These are phyloP conservation scores for Tipula helvola DNA, from an alignment of 2,888 invertebrate genomes.

Conservation along the genomic window DNA sequence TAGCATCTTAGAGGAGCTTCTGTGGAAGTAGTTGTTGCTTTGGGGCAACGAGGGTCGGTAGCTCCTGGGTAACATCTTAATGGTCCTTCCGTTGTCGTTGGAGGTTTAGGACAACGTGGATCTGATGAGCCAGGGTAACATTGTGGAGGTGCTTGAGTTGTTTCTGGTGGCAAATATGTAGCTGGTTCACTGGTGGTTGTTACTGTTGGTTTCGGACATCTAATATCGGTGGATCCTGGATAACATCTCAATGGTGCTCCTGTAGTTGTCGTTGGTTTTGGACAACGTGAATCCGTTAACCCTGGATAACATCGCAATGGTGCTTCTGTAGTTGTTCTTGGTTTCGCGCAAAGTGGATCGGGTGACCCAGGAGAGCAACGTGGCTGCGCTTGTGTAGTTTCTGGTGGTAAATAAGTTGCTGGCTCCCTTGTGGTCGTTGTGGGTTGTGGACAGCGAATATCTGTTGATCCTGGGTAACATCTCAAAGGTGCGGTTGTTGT, in stretches of 20 bases:
- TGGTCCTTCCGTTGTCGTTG: slow-evolving; percentile 19
- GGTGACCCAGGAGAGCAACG: slow-evolving; percentile 22
- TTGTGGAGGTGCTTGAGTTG: slow-evolving; percentile 15
- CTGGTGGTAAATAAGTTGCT: too few species aligned
- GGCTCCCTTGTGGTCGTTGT: not conserved
- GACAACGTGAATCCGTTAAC: slow-evolving; percentile 27
- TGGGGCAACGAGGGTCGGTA: slow-evolving; percentile 18
- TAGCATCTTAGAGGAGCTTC: slow-evolving; percentile 22
- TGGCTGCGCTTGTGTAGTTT: too few species aligned
- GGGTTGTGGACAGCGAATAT: slow-evolving; percentile 25
- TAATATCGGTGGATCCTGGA: slow-evolving; percentile 18
- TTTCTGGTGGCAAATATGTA: slow-evolving; percentile 17
- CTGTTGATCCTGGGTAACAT: slow-evolving; percentile 32
- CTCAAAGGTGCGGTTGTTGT: slow-evolving; percentile 22
- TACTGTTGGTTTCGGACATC: slow-evolving; percentile 16
- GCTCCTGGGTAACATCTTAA: slow-evolving; percentile 30
- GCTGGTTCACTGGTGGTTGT: not conserved
- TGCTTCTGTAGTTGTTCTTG: slow-evolving; percentile 14
- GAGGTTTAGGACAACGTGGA: slow-evolving; percentile 23
- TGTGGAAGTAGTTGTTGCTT: slow-evolving; percentile 22
- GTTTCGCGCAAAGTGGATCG: slow-evolving; percentile 25
- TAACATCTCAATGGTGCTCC: slow-evolving; percentile 24
- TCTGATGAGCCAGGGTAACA: slow-evolving; percentile 28
- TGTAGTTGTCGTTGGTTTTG: slow-evolving; percentile 22
- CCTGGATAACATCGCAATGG: slow-evolving; percentile 34